These are phyloP conservation scores for Portevinia maculata DNA, from an alignment of 2,888 invertebrate genomes.

Conservation along the genomic window DNA sequence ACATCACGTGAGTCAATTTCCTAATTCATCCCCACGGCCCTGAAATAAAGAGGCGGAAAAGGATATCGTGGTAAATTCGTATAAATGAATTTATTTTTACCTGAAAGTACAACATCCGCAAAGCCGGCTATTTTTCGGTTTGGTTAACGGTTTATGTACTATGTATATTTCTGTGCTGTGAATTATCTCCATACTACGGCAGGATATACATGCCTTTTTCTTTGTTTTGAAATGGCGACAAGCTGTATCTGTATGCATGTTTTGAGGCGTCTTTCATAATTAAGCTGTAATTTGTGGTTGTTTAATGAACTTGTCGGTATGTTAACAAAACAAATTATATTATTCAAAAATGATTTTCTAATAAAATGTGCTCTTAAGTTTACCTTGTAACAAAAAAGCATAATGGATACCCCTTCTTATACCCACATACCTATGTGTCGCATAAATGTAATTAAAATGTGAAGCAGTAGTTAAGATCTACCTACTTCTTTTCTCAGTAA, in stretches of 20 bases:
- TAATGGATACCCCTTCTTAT: too few relatives aligned
- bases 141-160: conserved; percentile 39
- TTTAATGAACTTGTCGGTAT: too few relatives aligned
- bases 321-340: too few relatives aligned
- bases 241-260: not conserved
- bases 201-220: conserved; percentile 28
- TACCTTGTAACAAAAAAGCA: too few relatives aligned
- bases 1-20: conserved; percentile 39
- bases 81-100: conserved; percentile 14
- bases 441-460: too few relatives aligned
- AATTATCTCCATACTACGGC: not conserved
- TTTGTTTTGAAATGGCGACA: not conserved
- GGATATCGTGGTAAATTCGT: not conserved
- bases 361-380: too few relatives aligned
- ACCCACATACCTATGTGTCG: too few relatives aligned
- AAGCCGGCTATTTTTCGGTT: conserved; percentile 37
- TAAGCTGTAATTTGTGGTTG: not conserved
- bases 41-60: conserved; percentile 13
- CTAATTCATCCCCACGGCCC: not conserved
- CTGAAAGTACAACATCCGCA: conserved; percentile 1
- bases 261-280: not conserved
- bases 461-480: too few relatives aligned
- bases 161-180: not conserved
- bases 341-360: too few relatives aligned
- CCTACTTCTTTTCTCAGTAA: too few relatives aligned